Evolutionary conservation across 2,113 vertebrate species (phyloP), one percentile per base, ranked within the genome.

Genomic region (Campylomormyrus numenius): DNA sequence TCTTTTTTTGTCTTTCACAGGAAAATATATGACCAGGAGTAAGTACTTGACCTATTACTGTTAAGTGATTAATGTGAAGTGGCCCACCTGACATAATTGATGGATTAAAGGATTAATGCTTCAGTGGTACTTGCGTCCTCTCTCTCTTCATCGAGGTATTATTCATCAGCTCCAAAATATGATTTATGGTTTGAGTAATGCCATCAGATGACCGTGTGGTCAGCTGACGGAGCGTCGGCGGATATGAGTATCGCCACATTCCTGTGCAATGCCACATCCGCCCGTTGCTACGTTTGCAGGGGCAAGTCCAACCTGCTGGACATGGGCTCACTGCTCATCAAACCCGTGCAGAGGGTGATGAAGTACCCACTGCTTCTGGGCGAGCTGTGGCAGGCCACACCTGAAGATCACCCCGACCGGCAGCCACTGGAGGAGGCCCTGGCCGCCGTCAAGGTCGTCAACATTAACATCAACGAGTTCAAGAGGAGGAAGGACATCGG

Each of bases 261-360:
- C 31, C 74, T 77, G 74, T 11, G 74, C 35, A 0, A 42, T 0
- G 31, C 74, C 74, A 19, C 31, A 77, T 42, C 13, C 5, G 39
- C 31, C 74, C 35, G 5, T 89, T 3, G 27, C 7, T 92, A 48
- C 92, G 77, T 94, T 92, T 13, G 56, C 17, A 99, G 98, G 95
- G 96, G 97, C 74, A 99, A 98, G 93, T 93, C 97, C 1, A 98
- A 97, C 91, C 91, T 99, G 90, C 93, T 97, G 92, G 96, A 99
- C 91, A 98, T 99, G 98, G 98, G 97, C 70, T 99, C 98, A 9
- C 93, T 99, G 90, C 94, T 99, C 93, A 99, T 99, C 93, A 99
- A 98, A 91, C 98, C 98, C 0, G 97, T 99, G 35, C 98, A 99
- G 92, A 95, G 98, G 8, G 95, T 99, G 93, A 99, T 99, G 98